Percentiles rank a stretch among this genome's conserved stretches.
Conservation (phyloP, 2,888 invertebrate species). For the Teleiodes luculella region DNA sequence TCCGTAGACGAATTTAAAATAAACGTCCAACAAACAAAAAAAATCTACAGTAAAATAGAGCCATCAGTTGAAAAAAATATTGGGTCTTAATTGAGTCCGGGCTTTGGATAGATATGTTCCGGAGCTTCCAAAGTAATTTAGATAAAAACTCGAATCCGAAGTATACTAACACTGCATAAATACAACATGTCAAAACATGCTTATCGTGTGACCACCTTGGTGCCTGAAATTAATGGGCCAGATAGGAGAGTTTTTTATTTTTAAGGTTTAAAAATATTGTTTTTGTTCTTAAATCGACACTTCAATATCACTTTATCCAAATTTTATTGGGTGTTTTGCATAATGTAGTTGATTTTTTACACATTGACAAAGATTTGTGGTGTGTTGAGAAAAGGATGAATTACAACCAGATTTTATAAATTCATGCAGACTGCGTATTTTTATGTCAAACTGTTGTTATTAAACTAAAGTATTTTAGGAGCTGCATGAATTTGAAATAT, state of each 20-base stretch:
- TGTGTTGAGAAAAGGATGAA: too few relatives aligned
- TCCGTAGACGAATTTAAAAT: too few relatives aligned
- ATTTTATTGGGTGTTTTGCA: conserved; percentile 21
- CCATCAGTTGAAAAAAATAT: conserved; percentile 25
- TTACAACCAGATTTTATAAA: too few relatives aligned
- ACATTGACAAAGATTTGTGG: neutral
- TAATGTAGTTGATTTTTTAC: conserved; percentile 16
- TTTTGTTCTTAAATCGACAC: conserved; percentile 17
- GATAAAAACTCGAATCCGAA: conserved; percentile 48
- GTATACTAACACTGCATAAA: conserved; percentile 64
- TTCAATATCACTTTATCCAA: conserved; percentile 14
- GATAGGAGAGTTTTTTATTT: conserved; percentile 45
- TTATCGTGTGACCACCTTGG: conserved; percentile 70
- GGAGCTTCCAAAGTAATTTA: conserved; percentile 72
- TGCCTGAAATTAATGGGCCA: conserved; percentile 63
- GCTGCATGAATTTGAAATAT: too few relatives aligned
- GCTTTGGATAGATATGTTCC: conserved; percentile 50
- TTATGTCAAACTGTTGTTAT: too few relatives aligned
- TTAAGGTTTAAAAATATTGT: conserved; percentile 25
- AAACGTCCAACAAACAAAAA: neutral
- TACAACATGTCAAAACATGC: conserved; percentile 64
- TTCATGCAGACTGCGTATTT: too few relatives aligned
- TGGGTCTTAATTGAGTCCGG: conserved; percentile 51
- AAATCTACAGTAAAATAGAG: conserved; percentile 24
- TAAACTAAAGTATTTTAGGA: too few relatives aligned